Conservation (phyloP, 2,888 invertebrate genomes). For the Mantis religiosa region DNA sequence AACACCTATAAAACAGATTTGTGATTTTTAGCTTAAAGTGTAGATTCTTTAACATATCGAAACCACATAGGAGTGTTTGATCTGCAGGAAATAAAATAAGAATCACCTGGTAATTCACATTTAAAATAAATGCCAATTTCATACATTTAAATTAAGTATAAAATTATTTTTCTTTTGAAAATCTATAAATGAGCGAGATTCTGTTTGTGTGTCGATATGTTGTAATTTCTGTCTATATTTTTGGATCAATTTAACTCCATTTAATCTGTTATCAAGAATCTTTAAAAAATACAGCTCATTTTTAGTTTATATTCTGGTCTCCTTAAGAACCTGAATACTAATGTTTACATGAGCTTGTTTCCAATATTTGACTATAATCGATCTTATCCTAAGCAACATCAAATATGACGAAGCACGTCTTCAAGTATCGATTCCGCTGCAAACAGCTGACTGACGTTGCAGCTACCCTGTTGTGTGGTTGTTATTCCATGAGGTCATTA, state of each 20-base stretch:
- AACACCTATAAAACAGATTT: background rate
- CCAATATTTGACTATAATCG: background rate
- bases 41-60: background rate
- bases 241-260: background rate
- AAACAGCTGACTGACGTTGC: background rate
- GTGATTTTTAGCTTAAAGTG: background rate
- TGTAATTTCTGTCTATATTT: background rate
- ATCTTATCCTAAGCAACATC: background rate
- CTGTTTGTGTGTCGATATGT: background rate
- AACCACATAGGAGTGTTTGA: background rate
- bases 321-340: background rate
- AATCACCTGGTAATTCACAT: too few relatives aligned
- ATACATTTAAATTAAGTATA: background rate
- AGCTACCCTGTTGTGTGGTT: background rate
- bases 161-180: background rate
- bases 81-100: too few relatives aligned
- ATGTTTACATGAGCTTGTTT: background rate
- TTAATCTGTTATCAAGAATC: background rate
- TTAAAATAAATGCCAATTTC: background rate
- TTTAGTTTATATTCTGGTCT: background rate
- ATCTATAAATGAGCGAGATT: background rate
- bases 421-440: background rate
- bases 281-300: background rate
- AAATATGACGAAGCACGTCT: background rate
- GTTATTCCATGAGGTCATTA: background rate